Conservation (phyloP, 2,797 vertebrate species). For the Lagothrix lagotricha region DNA sequence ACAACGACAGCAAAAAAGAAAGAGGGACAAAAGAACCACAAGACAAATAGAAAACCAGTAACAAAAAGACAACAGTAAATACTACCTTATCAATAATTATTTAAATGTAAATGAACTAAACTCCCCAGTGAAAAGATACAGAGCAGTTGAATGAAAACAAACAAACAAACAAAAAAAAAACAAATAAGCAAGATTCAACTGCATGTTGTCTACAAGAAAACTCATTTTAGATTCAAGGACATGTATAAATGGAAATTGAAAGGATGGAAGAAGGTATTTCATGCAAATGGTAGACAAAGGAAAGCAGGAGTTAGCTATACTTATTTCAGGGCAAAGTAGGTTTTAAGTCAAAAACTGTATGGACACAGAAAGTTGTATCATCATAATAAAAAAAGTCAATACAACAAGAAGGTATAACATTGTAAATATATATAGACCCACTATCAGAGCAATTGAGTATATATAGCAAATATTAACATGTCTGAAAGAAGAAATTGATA, state of each 20-base stretch:
- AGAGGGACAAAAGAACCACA: not conserved
- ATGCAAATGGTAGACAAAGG: not conserved
- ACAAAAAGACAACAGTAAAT: not conserved
- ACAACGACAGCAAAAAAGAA: not conserved
- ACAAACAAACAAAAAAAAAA: not conserved
- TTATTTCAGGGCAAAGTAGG: not conserved
- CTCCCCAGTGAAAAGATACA: not conserved
- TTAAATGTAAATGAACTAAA: not conserved
- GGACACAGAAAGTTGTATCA: not conserved
- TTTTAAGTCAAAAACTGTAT: not conserved
- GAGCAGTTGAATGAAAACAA: not conserved
- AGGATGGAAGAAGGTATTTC: not conserved
- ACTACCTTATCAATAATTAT: not conserved
- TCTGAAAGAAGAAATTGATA: not conserved
- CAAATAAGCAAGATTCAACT: not conserved
- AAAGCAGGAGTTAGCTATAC: not conserved
- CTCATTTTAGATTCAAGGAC: not conserved
- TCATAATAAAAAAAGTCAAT: not conserved
- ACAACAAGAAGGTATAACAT: not conserved
- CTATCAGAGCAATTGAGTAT: not conserved
- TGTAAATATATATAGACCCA: not conserved
- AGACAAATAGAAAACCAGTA: not conserved
- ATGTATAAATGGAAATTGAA: not conserved
- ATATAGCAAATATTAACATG: not conserved
- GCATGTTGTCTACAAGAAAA: not conserved